Base-by-base conservation (phyloP, 2,113 vertebrate species). In the Stictonetta naevosa region DNA sequence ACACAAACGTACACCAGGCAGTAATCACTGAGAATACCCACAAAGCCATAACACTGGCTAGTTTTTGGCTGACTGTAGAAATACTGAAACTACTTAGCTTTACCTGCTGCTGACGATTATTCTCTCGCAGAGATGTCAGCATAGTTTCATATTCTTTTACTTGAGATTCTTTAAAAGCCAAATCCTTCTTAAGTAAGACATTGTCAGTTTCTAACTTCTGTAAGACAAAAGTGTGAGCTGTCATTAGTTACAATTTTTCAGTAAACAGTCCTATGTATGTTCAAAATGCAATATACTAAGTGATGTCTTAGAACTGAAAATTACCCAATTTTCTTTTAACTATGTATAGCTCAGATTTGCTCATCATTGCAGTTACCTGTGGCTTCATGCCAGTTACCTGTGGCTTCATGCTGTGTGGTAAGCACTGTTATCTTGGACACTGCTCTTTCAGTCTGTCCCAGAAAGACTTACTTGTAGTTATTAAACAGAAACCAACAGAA, bases 71-170 rank as follows among this genome's bases (percentile, higher is more conserved):
- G 74, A 8, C 28, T 59, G 48, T 9, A 31, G 12, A 18, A 14
- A 15, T 38, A 13, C 72, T 56, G 80, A 15, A 33, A 80, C 23
- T 1, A 6, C 0, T 23, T 8, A 2, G 3, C 25, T 18, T 86
- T 97, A 99, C 99, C 99, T 99, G 99, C 67, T 99, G 98, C 94
- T 99, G 98, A 22, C 97, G 97, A 96, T 99, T 99, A 94, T 99
- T 99, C 75, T 99, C 99, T 38, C 99, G 94, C 34, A 99, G 97
- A 13, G 98, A 98, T 81, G 98, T 98, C 97, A 99, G 42, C 44
- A 99, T 98, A 13, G 96, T 89, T 97, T 99, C 99, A 8, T 99
- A 99, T 92, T 99, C 98, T 83, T 96, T 97, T 3, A 99, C 98
- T 97, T 99, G 99, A 77, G 98, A 98, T 2, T 98, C 98, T 95